Conservation (phyloP, 2,797 vertebrate genomes). For the Labroides dimidiatus region DNA sequence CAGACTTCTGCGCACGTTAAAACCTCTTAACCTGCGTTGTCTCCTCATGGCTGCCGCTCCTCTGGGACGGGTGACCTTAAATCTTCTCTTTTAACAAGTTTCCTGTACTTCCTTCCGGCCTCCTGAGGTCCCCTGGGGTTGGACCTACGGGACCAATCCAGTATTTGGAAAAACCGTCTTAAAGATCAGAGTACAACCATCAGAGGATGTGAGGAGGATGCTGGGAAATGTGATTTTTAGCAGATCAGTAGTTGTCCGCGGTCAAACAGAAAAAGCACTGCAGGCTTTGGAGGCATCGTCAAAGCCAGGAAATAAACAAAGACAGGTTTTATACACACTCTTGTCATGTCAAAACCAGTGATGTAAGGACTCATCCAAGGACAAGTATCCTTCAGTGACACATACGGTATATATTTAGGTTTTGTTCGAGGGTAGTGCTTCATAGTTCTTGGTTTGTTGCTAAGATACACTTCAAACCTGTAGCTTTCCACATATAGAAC, state of each 20-base stretch:
- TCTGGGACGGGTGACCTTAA: constrained; percentile 80
- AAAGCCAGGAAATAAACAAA: constrained; percentile 7
- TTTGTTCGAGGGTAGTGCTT: background rate
- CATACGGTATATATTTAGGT: background rate
- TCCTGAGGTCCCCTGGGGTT: constrained; percentile 67
- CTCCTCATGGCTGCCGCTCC: constrained; percentile 75
- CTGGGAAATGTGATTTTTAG: constrained; percentile 41
- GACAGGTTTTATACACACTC: background rate
- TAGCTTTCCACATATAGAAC: constrained; percentile 20
- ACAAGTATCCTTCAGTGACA: constrained; percentile 4
- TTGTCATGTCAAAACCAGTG: constrained; percentile 5
- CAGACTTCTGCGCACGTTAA: constrained; percentile 81
- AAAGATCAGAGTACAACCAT: constrained; percentile 45
- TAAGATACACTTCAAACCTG: constrained; percentile 17
- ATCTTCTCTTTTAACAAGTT: constrained; percentile 90
- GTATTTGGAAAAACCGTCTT: constrained; percentile 63
- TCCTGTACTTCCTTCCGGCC: constrained; percentile 85
- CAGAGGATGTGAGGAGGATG: constrained; percentile 37
- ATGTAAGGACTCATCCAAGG: constrained; percentile 5
- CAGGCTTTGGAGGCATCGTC: constrained; percentile 11
- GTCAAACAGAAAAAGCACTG: constrained; percentile 23
- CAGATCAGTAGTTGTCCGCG: background rate
- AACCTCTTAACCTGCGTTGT: constrained; percentile 68
- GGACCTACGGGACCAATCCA: constrained; percentile 63
- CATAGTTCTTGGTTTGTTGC: background rate